phyloP scores from a whole-genome alignment of 2,888 invertebrate species.

The Drosophila barbarae region DNA sequence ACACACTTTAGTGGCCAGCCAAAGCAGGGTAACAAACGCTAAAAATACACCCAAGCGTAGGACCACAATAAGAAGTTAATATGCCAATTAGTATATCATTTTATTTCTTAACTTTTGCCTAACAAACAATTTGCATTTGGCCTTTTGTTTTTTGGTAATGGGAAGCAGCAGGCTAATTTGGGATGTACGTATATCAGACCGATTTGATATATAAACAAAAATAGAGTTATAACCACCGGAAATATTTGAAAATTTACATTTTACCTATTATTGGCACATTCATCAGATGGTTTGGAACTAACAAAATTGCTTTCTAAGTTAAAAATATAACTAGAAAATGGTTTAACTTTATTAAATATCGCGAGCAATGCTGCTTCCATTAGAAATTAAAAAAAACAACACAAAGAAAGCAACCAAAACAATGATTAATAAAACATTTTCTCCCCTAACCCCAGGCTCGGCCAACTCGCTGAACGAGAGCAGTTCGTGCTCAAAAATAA shows the following conservation, averaged over 20 bases:
- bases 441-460: conserved; percentile 74
- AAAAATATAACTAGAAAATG: neutral
- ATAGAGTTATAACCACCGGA: neutral
- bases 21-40: conserved; percentile 76
- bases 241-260: neutral
- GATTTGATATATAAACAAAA: no score
- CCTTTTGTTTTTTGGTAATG: conserved; percentile 44
- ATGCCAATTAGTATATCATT: conserved; percentile 63
- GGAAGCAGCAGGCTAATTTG: conserved; percentile 55
- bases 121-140: conserved; percentile 43
- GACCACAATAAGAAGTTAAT: conserved; percentile 78
- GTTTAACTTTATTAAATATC: neutral
- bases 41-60: conserved; percentile 77
- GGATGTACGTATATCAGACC: neutral
- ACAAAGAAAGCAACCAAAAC: neutral
- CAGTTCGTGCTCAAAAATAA: conserved; percentile 79
- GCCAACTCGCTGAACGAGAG: conserved; percentile 80
- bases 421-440: neutral
- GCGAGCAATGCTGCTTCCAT: conserved; percentile 60
- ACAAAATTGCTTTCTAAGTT: neutral
- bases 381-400: conserved; percentile 24
- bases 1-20: conserved; percentile 64
- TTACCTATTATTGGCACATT: neutral
- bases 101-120: conserved; percentile 20
- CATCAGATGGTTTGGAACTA: neutral